Evolutionary conservation across 37 sponge, comb jelly and placozoan species (phyloP).

Genomic region (Agelas oroides): DNA sequence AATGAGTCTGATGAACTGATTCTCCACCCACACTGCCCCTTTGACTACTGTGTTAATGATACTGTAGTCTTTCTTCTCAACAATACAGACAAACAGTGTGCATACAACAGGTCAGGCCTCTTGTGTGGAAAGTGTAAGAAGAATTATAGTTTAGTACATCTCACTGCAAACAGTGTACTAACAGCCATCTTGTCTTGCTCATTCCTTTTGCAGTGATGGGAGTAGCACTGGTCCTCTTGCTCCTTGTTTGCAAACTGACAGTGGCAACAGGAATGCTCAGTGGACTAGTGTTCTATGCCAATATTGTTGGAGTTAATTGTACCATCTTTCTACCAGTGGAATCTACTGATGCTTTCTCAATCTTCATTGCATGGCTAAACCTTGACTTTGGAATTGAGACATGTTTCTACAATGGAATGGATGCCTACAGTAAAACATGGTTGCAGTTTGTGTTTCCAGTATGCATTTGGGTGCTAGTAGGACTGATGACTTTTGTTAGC

Average conservation of each 20-base stretch:
- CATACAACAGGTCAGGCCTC: neutral
- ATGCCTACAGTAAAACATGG: neutral
- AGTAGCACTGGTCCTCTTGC: neutral
- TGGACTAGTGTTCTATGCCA: neutral
- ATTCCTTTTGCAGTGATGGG: neutral
- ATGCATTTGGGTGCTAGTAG: neutral
- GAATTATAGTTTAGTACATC: neutral
- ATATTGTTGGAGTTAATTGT: neutral
- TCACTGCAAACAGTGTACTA: neutral
- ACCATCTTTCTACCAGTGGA: neutral
- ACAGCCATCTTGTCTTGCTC: neutral
- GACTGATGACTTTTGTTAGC: neutral
- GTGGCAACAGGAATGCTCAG: neutral
- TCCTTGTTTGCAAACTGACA: neutral
- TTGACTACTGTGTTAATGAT: neutral
- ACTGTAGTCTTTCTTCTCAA: neutral
- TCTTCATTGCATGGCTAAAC: neutral
- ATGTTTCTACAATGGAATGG: conserved; percentile 12
- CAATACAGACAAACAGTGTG: neutral
- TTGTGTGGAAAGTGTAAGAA: neutral
- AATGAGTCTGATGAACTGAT: neutral
- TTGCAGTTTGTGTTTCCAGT: conserved; percentile 16
- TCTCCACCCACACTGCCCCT: conserved; percentile 4
- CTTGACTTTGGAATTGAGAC: conserved; percentile 5
- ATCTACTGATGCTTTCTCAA: neutral